Base-by-base conservation (phyloP, 2,113 vertebrate species). In the Sylvicapra grimmia region DNA sequence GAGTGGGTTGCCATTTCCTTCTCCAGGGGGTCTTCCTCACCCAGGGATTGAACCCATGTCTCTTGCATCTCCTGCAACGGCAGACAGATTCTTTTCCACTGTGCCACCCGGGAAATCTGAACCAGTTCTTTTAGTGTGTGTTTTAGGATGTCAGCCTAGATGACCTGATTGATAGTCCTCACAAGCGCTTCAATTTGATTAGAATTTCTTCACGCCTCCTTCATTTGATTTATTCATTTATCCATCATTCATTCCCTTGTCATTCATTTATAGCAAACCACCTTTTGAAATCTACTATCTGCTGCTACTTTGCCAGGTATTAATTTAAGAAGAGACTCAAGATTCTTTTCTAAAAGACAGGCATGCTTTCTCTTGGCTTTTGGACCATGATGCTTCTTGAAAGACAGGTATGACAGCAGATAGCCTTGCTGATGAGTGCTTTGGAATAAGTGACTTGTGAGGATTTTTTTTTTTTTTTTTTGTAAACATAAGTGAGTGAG, bases 321-420 rank as follows among this genome's bases (percentile, higher is more conserved):
- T 13, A 6, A 53, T 8, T 92, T 79, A 18, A 31, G 59, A 82
- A 40, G 7, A 68, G 18, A 51, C 3, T 63, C 31, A 8, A 87
- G 40, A 59, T 75, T n/a, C 2, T 75, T 77, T 58, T 54, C 53
- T 59, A 63, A 82, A 89, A 80, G 29, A 40, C 6, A 36, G 3
- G 21, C 16, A 21, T 49, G 10, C 2, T 80, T 18, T 83, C 40
- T 47, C 1, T 8, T 86, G 80, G n/a, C n/a, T 91, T 61, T 90
- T 12, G n/a, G 25, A 75, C 4, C 7, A 51, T 0, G 9, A 14
- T 9, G 3, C 5, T n/a, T 90, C 21, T 72, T 65, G 59, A 49
- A n/a, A 87, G 65, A 5, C 23, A 86, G 19, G 6, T 7, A 0
- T 4, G 1, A 44, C 1, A 53, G 40, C 5, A 10, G 6, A 12